phyloP scores from a whole-genome alignment of 2,113 vertebrate species.

The Loxodonta africana region DNA sequence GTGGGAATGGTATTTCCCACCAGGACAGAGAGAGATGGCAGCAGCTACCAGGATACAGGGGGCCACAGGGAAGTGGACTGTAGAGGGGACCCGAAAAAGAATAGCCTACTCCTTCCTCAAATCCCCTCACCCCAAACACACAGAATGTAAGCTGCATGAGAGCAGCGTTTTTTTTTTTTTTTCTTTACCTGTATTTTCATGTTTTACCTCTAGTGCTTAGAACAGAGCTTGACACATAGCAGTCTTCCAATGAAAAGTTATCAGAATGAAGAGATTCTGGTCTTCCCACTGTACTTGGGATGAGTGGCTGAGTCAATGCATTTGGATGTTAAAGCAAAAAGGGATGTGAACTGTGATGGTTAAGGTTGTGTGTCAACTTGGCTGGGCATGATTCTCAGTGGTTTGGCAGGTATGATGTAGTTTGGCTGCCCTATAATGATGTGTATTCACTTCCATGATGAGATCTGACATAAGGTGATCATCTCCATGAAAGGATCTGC shows the following conservation, averaged over 20 bases:
- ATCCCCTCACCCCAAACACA: no score
- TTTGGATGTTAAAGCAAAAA: constrained; percentile 34
- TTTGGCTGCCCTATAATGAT: no score
- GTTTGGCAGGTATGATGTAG: no score
- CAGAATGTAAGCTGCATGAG: background rate
- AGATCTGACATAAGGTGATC: no score
- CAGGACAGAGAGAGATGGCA: background rate
- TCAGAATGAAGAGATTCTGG: constrained; percentile 1
- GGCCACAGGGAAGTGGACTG: background rate
- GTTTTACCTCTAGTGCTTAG: background rate
- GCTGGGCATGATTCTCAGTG: no score
- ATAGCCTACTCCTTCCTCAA: no score
- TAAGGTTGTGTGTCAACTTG: no score
- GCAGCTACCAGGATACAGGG: background rate
- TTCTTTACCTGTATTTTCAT: background rate
- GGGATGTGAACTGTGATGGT: no score
- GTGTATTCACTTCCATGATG: no score
- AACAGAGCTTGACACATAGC: background rate
- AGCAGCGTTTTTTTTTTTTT: background rate
- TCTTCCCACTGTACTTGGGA: background rate
- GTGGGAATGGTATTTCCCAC: background rate
- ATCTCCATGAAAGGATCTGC: no score
- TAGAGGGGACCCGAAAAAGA: background rate
- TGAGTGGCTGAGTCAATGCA: background rate
- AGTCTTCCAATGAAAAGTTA: background rate